Base-by-base conservation (phyloP, 2,797 vertebrate genomes). In the Gymnoscopelus braueri region DNA sequence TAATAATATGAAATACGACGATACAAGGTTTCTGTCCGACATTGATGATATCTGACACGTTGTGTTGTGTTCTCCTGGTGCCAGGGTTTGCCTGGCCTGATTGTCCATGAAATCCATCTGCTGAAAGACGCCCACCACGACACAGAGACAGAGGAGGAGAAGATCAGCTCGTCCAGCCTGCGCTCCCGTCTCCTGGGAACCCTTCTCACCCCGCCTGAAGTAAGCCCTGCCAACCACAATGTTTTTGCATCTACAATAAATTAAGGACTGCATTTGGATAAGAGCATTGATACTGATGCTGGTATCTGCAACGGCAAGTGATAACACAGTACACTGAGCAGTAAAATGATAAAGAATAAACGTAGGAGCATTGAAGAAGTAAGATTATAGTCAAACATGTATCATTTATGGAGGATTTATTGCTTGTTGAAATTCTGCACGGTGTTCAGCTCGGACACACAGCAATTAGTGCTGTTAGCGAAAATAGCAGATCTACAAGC, bases 131-230 rank as follows among this genome's bases (percentile, higher is more conserved):
- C 88, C 0, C 88, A 91, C 70, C 97, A 92, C 19, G 19, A 19
- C 67, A 73, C 86, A 0, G 95, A 94, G 59, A 95, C 92, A 0
- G 97, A 99, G 80, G 98, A 99, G 87, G 97, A 98, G 84, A 99
- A 99, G 92, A 96, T 99, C 86, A 99, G 97, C 82, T 99, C 97
- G 9, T 99, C 97, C 79, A 98, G 94, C 78, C 90, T 97, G 1
- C 95, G 98, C 60, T 94, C 95, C 48, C 93, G 96, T 69, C 88
- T 99, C 65, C 92, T 99, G 56, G 98, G 98, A 23, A 96, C 93
- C 0, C 90, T 98, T 66, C 94, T 98, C 9, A 86, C n/a, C 23
- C 85, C 92, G 0, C 95, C 93, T 0, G 80, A 84, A 78, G 97
- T 97, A 89, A 83, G 80, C 77, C 12, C 13, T 3, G 56, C 29